Conservation (phyloP, 1,140 invertebrate species). For the Bursaphelenchus mucronatus region DNA sequence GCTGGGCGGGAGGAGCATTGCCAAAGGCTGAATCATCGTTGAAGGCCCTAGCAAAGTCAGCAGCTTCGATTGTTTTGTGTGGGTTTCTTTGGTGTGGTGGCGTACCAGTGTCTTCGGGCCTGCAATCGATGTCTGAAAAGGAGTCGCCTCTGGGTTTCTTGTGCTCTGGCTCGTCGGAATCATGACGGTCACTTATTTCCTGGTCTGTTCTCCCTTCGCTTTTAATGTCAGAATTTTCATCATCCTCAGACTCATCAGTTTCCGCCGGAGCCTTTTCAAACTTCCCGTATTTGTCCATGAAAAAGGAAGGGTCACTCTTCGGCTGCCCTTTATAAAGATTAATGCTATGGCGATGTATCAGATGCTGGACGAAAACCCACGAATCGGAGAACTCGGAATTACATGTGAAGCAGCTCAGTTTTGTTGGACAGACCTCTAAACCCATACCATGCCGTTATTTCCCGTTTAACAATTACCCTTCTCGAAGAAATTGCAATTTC, state of each 20-base stretch:
- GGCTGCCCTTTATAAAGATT: conserved; percentile 20
- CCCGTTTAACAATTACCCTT: neutral
- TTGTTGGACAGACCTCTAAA: conserved; percentile 15
- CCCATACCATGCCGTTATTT: neutral
- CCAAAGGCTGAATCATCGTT: no score
- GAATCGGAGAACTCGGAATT: conserved; percentile 17
- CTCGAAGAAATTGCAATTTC: conserved; percentile 17
- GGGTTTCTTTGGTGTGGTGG: no score
- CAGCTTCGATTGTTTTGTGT: no score
- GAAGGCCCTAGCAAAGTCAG: no score
- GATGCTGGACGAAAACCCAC: conserved; percentile 21
- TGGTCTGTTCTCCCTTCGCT: neutral
- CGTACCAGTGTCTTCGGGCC: no score
- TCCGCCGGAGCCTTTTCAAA: neutral
- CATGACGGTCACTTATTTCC: neutral
- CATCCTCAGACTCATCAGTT: neutral
- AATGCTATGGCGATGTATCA: conserved; percentile 21
- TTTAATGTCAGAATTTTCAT: neutral
- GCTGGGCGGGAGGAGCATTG: no score
- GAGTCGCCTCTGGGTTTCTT: no score
- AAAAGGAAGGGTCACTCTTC: conserved; percentile 6
- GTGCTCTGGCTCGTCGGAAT: no score
- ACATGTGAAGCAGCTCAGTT: conserved; percentile 24
- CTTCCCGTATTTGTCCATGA: neutral
- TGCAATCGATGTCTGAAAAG: no score